Evolutionary conservation across 2,888 invertebrate genomes (phyloP).

Genomic region (Scrobipalpa costella): DNA sequence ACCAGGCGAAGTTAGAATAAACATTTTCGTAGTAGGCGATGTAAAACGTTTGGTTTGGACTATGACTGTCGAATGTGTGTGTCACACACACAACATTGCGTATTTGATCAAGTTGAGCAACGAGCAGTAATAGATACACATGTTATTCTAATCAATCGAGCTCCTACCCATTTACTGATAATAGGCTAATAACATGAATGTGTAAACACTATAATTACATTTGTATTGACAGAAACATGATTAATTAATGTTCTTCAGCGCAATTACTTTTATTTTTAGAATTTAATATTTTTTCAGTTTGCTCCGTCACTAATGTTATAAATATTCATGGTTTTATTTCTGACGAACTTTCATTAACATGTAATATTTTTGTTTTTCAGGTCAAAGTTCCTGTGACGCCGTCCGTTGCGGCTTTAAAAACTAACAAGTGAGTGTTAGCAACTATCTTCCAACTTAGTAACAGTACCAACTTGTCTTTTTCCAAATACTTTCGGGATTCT

Average conservation of each 20-base stretch:
- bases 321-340: constrained; percentile 9
- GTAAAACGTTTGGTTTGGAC: constrained; percentile 13
- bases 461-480: not conserved
- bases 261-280: not conserved
- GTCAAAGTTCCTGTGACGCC: constrained; percentile 72
- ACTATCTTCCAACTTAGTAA: not conserved
- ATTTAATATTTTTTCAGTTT: not conserved
- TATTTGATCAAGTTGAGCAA: not conserved
- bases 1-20: constrained; percentile 25
- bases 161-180: not conserved
- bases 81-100: not conserved
- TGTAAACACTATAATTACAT: not conserved
- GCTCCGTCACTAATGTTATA: not conserved
- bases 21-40: constrained; percentile 20
- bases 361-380: constrained; percentile 57
- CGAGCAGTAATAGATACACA: not conserved
- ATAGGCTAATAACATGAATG: not conserved
- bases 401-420: constrained; percentile 61
- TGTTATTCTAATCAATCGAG: not conserved
- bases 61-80: not conserved
- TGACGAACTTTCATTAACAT: constrained; percentile 24
- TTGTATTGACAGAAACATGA: not conserved
- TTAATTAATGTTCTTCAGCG: not conserved
- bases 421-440: constrained; percentile 61
- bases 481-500: not conserved